Base-by-base conservation (phyloP, 2,888 invertebrate species). In the Erpobdella octoculata region DNA sequence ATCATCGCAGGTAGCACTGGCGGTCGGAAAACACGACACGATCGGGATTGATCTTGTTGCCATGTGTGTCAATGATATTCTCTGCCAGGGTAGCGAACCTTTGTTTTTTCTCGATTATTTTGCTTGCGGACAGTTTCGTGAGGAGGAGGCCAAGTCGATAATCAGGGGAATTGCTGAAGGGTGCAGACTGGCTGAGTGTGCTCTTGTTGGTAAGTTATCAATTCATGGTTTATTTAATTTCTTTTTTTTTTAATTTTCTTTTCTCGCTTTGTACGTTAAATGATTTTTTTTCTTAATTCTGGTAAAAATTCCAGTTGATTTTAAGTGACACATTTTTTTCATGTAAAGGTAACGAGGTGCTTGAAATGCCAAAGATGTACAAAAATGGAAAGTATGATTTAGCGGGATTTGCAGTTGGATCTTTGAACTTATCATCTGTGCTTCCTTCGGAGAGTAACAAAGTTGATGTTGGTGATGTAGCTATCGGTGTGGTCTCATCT, bases 321-420 rank as follows among this genome's bases (percentile, higher is more conserved):
- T n/a, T n/a, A n/a, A n/a, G n/a, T n/a, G n/a, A n/a, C n/a, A n/a
- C n/a, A n/a, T n/a, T n/a, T 15, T 53, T n/a, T 8, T 33, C 65
- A 25, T 37, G 41, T 59, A 9, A 78, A 94, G 89, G 89, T 74
- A 96, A 96, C 0, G 96, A 97, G 85, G 96, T 96, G 1, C 96
- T 96, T 0, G 95, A 95, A 85, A 94, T 96, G 94, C 96, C 97
- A 0, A 90, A 91, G 0, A 90, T 97, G 86, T 98, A 97, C 84
- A 86, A 87, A 1, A 84, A 87, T 0, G 91, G 90, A 0, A 91
- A 93, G 76, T 97, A 95, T 83, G 97, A 98, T 83, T 83, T 97
- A 68, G 73, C 73, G 4, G 98, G 97, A 1, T 97, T 97, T 84
- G 89, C 92, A 0, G 92, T 97, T 0, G 97, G 96, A 0, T 91